A percentile compares a stretch with the other conserved stretches of the same genome.
Conservation (phyloP, 1,140 invertebrate genomes). For the Nautilus pompilius region DNA sequence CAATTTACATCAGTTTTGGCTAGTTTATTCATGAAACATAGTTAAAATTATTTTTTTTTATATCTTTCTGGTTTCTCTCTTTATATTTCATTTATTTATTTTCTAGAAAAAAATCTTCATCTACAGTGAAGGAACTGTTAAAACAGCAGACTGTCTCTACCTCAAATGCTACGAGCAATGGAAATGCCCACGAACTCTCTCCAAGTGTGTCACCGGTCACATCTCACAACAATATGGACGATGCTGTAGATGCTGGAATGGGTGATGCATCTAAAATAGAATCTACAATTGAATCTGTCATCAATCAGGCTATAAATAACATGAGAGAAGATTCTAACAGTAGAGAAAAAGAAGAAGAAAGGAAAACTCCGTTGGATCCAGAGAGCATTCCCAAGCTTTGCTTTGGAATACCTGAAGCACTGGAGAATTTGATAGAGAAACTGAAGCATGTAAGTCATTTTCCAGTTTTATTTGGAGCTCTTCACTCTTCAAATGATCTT, state of each 20-base stretch:
- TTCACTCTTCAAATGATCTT: no score
- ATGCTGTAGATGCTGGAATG: no score
- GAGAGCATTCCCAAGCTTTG: slow-evolving; percentile 60
- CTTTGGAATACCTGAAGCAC: slow-evolving; percentile 60
- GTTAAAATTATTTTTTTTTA: no score
- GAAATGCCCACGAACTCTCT: no score
- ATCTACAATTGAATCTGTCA: slow-evolving; percentile 8
- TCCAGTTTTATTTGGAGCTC: background rate
- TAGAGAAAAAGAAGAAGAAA: slow-evolving; percentile 14
- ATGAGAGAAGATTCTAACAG: slow-evolving; percentile 22
- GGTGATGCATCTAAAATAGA: no score
- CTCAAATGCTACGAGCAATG: no score
- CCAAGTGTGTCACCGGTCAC: no score
- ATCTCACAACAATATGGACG: no score
- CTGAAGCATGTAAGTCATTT: slow-evolving; percentile 58
- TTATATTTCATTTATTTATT: background rate
- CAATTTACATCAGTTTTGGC: no score
- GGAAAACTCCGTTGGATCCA: slow-evolving; percentile 15
- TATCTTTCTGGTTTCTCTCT: background rate
- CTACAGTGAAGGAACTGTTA: slow-evolving; percentile 54
- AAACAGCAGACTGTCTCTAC: slow-evolving; percentile 40
- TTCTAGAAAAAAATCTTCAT: slow-evolving; percentile 46
- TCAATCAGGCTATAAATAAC: slow-evolving; percentile 12
- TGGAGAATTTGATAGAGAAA: slow-evolving; percentile 60
- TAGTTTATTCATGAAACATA: no score